phyloP scores from a whole-genome alignment of 2,113 vertebrate species.

The Microtus pennsylvanicus region DNA sequence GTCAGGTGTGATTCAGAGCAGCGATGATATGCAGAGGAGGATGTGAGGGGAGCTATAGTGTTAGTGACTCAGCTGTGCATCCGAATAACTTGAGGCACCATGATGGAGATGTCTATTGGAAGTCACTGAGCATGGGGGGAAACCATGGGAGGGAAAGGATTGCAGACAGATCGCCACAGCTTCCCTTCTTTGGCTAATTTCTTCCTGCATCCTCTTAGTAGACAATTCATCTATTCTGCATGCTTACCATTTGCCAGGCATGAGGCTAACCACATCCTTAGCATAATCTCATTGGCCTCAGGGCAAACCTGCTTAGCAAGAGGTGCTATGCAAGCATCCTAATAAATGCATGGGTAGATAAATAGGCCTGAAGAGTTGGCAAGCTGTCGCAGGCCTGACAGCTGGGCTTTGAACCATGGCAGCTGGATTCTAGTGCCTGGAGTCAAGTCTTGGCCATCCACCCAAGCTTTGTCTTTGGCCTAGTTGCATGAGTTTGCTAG shows the following conservation, averaged over 20 bases:
- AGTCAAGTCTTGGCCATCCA: not conserved
- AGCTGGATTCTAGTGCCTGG: not conserved
- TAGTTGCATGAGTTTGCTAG: not conserved
- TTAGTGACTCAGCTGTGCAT: not conserved
- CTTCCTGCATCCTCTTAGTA: not conserved
- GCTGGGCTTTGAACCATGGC: not conserved
- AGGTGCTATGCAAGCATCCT: not conserved
- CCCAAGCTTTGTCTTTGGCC: not conserved
- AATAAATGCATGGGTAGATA: not conserved
- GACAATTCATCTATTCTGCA: not conserved
- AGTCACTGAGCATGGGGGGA: not conserved
- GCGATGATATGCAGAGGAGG: not conserved
- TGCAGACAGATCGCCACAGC: not conserved
- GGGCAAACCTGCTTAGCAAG: not conserved
- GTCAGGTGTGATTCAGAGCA: not conserved
- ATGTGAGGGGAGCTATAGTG: not conserved
- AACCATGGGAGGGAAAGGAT: not conserved
- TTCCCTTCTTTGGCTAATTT: not conserved
- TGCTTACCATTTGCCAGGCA: not conserved
- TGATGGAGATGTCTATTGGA: not conserved
- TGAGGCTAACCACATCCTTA: not conserved
- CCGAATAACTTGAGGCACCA: slow-evolving; percentile 41
- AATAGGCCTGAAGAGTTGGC: not conserved
- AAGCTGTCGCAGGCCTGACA: not conserved
- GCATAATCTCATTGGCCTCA: not conserved